phyloP scores from a whole-genome alignment of 2,113 vertebrate species.

The Hiodon alosoides region DNA sequence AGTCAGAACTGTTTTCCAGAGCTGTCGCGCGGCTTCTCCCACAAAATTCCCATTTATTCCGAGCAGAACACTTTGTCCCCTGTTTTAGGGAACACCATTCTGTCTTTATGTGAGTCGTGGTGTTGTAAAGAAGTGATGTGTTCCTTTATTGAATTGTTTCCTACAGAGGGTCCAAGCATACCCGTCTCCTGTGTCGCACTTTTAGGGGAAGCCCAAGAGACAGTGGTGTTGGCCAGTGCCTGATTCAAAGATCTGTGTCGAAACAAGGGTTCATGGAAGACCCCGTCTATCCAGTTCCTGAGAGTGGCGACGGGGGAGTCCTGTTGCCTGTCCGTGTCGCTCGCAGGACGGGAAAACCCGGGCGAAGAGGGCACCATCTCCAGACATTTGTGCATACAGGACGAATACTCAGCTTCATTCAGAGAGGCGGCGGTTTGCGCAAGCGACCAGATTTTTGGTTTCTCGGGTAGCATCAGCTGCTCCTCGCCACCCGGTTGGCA shows the following conservation, averaged over 20 bases:
- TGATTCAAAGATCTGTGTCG: constrained; percentile 81
- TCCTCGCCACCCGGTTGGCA: constrained; percentile 53
- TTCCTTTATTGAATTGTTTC: constrained; percentile 61
- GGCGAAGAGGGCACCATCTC: constrained; percentile 48
- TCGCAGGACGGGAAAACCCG: constrained; percentile 52
- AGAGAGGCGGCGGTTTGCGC: constrained; percentile 84
- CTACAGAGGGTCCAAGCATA: constrained; percentile 68
- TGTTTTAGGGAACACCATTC: constrained; percentile 59
- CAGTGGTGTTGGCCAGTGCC: constrained; percentile 65
- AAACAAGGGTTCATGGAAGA: constrained; percentile 87
- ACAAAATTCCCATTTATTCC: constrained; percentile 35
- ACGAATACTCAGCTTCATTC: constrained; percentile 76
- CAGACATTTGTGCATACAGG: constrained; percentile 81
- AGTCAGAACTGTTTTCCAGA: constrained; percentile 8
- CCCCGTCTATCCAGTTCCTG: constrained; percentile 97
- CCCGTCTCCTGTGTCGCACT: constrained; percentile 63
- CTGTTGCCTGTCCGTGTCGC: constrained; percentile 68
- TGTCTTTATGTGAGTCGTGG: constrained; percentile 62
- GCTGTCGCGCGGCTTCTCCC: background rate
- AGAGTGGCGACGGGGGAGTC: constrained; percentile 88
- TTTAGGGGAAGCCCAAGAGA: constrained; percentile 77
- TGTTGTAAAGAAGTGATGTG: constrained; percentile 58
- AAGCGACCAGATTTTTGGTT: constrained; percentile 93
- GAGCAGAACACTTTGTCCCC: constrained; percentile 74
- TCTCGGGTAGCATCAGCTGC: constrained; percentile 60